phyloP scores from a whole-genome alignment of 2,888 invertebrate genomes.

The Alsophila aescularia region DNA sequence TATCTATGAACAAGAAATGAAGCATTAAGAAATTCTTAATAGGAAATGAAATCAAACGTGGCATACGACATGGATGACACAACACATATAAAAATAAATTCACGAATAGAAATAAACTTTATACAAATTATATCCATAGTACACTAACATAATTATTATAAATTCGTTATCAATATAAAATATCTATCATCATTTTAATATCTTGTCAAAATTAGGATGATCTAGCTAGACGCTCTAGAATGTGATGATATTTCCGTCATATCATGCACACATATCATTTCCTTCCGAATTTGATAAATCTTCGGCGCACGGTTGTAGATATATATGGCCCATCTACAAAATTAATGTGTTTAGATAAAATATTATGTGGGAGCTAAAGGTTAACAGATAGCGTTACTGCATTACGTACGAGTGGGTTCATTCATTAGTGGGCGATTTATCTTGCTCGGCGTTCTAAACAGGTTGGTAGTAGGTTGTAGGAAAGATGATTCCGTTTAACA shows the following conservation, averaged over 20 bases:
- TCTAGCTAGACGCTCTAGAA: background rate
- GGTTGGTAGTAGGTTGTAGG: conserved; percentile 14
- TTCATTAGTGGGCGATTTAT: conserved; percentile 48
- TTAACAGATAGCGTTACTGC: conserved; percentile 53
- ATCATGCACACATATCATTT: background rate
- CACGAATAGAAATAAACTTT: background rate
- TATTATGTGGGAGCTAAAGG: conserved; percentile 56
- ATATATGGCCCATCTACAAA: conserved; percentile 51
- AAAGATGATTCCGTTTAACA: background rate
- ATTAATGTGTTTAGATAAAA: conserved; percentile 66
- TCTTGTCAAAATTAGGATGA: background rate
- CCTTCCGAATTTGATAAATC: conserved; percentile 45
- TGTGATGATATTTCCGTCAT: background rate
- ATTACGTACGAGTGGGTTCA: conserved; percentile 51
- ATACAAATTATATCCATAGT: background rate
- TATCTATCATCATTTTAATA: background rate
- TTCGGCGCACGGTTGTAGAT: conserved; percentile 40
- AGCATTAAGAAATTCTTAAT: no score
- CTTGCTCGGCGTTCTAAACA: conserved; percentile 10
- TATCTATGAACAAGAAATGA: no score
- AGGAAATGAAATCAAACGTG: background rate
- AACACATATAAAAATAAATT: background rate
- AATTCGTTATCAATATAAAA: no score
- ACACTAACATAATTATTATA: no score
- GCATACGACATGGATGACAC: background rate